These are phyloP conservation scores for Sarcophilus harrisii DNA, from an alignment of 2,797 vertebrate genomes.

Conservation along the genomic window DNA sequence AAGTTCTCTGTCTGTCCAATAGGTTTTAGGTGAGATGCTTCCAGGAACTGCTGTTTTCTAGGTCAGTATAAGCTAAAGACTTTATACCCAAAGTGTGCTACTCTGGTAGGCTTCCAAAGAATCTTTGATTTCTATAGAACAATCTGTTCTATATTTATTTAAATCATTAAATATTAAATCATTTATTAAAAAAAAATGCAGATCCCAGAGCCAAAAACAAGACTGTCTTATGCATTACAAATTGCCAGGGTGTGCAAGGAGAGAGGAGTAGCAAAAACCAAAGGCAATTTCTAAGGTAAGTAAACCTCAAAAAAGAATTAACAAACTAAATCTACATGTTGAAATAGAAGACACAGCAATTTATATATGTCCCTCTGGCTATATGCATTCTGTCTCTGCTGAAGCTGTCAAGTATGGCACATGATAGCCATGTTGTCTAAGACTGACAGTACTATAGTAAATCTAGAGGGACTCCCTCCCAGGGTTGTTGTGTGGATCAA, in stretches of 20 bases:
- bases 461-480: not conserved
- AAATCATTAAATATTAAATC: too few relatives aligned
- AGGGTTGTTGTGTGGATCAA: not conserved
- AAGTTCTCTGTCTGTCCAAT: slow-evolving; percentile 1
- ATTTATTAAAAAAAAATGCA: slow-evolving; percentile 32
- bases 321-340: not conserved
- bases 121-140: slow-evolving; percentile 19
- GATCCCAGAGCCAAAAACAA: slow-evolving; percentile 12
- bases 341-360: not conserved
- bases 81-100: not conserved
- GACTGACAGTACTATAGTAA: not conserved
- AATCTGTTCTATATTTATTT: too few relatives aligned
- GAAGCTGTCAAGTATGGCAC: not conserved
- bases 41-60: slow-evolving; percentile 28
- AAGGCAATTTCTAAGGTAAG: not conserved
- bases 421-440: not conserved
- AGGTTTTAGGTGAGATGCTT: slow-evolving; percentile 30
- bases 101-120: slow-evolving; percentile 12
- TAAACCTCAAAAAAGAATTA: not conserved
- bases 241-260: not conserved
- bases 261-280: not conserved
- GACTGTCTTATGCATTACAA: not conserved
- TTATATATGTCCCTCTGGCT: not conserved
- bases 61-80: not conserved
- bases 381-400: not conserved